Evolutionary conservation across 2,113 vertebrate genomes (phyloP), one percentile per base, ranked within the genome.

Genomic region (Paradoxurus hermaphroditus): DNA sequence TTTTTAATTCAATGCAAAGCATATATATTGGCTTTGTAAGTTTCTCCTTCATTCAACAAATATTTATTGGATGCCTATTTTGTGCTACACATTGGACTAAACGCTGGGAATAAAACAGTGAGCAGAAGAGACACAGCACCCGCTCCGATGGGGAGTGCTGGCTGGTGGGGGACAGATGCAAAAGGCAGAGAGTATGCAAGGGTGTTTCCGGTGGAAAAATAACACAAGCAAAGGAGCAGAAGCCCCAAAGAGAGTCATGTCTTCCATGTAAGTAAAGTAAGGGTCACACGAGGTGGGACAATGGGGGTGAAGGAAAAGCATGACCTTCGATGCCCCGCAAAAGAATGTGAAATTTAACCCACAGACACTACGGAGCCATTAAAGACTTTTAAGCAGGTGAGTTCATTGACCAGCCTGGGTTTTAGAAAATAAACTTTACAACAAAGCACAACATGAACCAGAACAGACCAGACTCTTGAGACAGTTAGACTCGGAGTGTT

Each of bases 381-480:
- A 83, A 83, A 77, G 4, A 23, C 31, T 62, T 82, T 56, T n/a
- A 62, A 72, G 29, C 19, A 16, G 34, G 41, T 79, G 34, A 46
- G 44, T 34, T 84, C 31, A 73, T 29, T 41, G 34, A 36, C 63
- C 44, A 84, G 34, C 15, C 44, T 67, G n/a, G 8, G 5, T 56
- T 95, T 94, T 41, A 49, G 81, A 90, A 94, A 81, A 81, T 36
- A 72, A 67, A 67, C 59, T 51, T 72, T 72, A 56, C 46, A 86
- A 82, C 56, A 53, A 84, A 92, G 14, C 53, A 86, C 34, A 41
- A 21, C 21, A 34, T 19, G 31, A 41, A 18, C 5, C 39, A 27
- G 49, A 21, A 89, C 63, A 77, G 62, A n/a, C 34, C 8, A 36
- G 63, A 53, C 13, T n/a, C 67, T 85, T 41, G 56, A 51, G 34